These are phyloP conservation scores for Odocoileus hemionus DNA, from an alignment of 2,113 vertebrate genomes.

Conservation along the genomic window DNA sequence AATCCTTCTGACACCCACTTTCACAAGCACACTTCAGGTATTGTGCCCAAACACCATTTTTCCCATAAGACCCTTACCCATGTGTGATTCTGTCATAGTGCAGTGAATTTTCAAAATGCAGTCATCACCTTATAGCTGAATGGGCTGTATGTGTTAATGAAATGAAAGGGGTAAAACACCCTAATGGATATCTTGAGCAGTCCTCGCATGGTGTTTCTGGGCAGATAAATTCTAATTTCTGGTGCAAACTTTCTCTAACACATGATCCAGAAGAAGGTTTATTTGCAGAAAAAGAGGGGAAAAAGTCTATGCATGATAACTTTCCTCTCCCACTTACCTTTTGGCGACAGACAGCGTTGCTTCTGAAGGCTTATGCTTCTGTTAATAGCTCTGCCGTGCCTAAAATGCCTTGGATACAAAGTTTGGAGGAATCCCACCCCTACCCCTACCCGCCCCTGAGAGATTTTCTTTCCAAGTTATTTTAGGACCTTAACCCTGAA, in stretches of 20 bases:
- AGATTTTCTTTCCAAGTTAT: constrained; percentile 35
- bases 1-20: background rate
- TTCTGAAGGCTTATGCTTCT: constrained; percentile 18
- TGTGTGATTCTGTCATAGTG: background rate
- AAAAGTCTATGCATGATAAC: background rate
- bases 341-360: background rate
- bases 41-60: background rate
- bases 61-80: background rate
- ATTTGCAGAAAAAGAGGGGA: background rate
- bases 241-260: background rate
- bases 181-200: background rate
- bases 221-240: constrained; percentile 9
- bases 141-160: constrained; percentile 1
- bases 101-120: background rate
- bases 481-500: constrained; percentile 41
- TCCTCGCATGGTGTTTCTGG: background rate
- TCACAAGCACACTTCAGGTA: background rate
- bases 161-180: background rate
- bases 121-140: background rate
- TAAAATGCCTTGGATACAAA: background rate
- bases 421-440: background rate
- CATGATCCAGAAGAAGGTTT: constrained; percentile 23
- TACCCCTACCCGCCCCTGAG: background rate
- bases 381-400: background rate
- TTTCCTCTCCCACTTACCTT: background rate